Evolutionary conservation across 2,113 vertebrate genomes (phyloP).

Genomic region (Hipposideros armiger): DNA sequence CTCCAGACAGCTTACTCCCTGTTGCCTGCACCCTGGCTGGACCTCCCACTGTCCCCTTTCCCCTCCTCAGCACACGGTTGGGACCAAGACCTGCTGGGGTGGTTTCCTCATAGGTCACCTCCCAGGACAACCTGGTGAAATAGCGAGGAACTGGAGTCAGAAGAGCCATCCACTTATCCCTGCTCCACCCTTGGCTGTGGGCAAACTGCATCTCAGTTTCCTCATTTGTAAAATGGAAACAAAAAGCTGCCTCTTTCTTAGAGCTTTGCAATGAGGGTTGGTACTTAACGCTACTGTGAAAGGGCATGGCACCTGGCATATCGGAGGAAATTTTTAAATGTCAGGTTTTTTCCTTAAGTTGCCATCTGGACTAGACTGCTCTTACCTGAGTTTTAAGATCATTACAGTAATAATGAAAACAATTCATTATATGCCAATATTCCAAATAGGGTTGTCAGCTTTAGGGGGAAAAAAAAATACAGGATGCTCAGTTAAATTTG

Average conservation of each 20-base stretch:
- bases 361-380: background rate
- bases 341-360: background rate
- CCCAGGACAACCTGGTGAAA: background rate
- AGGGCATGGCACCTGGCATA: background rate
- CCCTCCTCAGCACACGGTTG: fast-evolving
- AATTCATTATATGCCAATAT: background rate
- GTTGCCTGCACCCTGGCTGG: too few relatives aligned
- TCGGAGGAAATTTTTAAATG: background rate
- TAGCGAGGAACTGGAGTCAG: background rate
- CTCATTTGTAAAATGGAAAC: background rate
- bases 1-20: background rate
- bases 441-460: background rate
- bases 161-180: background rate
- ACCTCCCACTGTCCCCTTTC: too few relatives aligned
- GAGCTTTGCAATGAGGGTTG: fast-evolving
- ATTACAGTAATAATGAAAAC: background rate
- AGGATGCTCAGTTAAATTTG: background rate
- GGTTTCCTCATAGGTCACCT: fast-evolving
- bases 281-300: fast-evolving
- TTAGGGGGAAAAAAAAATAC: background rate
- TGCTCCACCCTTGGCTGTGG: fast-evolving
- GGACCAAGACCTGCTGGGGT: background rate
- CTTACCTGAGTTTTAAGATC: background rate
- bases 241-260: background rate
- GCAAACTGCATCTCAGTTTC: background rate